Base-by-base conservation (phyloP, 2,113 vertebrate genomes). In the Planiliza haematocheilus region DNA sequence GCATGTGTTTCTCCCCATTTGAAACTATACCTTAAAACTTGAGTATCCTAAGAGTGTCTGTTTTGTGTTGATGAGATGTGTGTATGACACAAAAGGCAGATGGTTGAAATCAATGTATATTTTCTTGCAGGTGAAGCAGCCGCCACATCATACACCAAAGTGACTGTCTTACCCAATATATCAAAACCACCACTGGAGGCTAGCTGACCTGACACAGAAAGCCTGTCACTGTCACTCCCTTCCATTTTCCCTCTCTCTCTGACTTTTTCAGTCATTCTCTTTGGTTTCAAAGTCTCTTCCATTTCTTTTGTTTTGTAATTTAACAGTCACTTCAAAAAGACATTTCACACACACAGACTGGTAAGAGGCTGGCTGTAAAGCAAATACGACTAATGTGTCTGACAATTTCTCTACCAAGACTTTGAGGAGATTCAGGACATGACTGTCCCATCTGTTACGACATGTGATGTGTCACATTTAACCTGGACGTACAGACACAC, bases 91-190 rank as follows among this genome's bases (percentile, higher is more conserved):
- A 64, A 66, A 79, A 60, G 68, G 66, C 83, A 73, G 17, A 3
- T 34, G 83, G 79, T 79, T 77, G 61, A 77, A 88, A 82, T 70
- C 91, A 76, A 89, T 75, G 52, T 48, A 59, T 61, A 41, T 70
- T 84, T 82, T 62, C 72, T 78, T 67, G 80, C 69, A 67, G 74
- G 58, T 67, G 71, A 57, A 66, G 65, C 57, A 53, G 63, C 68
- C 73, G 55, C 56, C 60, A 67, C 61, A 61, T 69, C 70, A 84
- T 7, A 41, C 41, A 66, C 62, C 64, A 69, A 75, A 75, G 77
- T 83, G 60, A 86, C 66, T 42, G 43, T 70, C 64, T 84, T 17
- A 37, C 7, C 38, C 66, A 61, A 65, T 70, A 81, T 79, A 88
- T 82, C 81, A 70, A 82, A 91, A 77, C 38, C 73, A 82, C 50